Base-by-base conservation (phyloP, 2,797 vertebrate genomes). In the Chanos chanos region DNA sequence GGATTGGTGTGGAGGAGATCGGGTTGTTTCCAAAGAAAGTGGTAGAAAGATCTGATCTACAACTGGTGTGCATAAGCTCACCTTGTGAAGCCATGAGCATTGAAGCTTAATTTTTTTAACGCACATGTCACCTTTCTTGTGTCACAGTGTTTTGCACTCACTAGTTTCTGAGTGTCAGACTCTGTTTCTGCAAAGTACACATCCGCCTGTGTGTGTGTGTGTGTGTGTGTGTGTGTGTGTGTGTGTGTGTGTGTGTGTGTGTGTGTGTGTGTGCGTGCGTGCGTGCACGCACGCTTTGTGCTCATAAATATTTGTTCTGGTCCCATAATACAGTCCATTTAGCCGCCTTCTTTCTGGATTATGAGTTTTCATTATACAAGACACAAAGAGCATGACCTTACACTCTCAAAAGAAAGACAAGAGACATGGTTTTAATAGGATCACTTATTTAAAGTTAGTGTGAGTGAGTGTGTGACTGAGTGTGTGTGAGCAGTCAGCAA, bases 1-100 rank as follows among this genome's bases (percentile, higher is more conserved):
- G 34, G 47, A 12, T 22, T 10, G 21, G 16, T n/a, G 8, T 28
- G 16, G 44, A 13, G 15, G 7, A 6, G 48, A 6, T 5, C 37
- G 19, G 4, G 43, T 37, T 18, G 33, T 40, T 40, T 50, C 74
- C 76, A 83, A 18, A 76, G 62, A 57, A 84, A 77, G 84, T 75
- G 77, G 84, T 76, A 78, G 74, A 86, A 25, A 85, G 43, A 78
- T 81, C 34, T 36, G 30, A 58, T 25, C 0, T 12, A 36, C 43
- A 18, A 25, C 5, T 4, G n/a, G n/a, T n/a, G n/a, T n/a, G n/a
- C n/a, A n/a, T n/a, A n/a, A n/a, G n/a, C n/a, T n/a, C n/a, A n/a
- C n/a, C n/a, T n/a, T n/a, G n/a, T n/a, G n/a, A n/a, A n/a, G n/a
- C n/a, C 10, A 8, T 25, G 5, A 47, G 27, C 15, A 27, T 22